A percentile compares a stretch with the other conserved stretches of the same genome.
phyloP scores from a whole-genome alignment of 2,888 invertebrate species.

The Rotaria macrura region DNA sequence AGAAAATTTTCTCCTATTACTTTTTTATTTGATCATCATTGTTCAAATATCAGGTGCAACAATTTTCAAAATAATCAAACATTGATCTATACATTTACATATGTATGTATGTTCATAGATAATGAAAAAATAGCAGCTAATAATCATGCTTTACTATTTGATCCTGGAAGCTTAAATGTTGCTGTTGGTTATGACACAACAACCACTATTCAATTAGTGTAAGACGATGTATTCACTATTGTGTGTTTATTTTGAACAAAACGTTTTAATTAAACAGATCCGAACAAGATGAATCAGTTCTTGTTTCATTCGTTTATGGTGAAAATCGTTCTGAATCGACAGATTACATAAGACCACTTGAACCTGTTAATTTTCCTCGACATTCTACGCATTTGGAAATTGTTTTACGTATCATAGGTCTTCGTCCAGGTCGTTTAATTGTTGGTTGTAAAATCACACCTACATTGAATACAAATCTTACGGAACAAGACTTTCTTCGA shows the following conservation, averaged over 20 bases:
- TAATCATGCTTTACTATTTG: neutral
- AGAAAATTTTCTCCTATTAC: neutral
- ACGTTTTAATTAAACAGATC: neutral
- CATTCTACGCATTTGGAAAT: neutral
- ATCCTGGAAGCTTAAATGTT: neutral
- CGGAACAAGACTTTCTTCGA: conserved; percentile 19
- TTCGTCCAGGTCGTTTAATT: neutral
- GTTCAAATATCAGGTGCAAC: neutral
- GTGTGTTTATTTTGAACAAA: neutral
- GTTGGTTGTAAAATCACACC: neutral
- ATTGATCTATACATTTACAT: neutral
- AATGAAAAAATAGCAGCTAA: neutral
- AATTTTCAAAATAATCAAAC: neutral
- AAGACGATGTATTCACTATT: neutral
- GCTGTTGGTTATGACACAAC: neutral
- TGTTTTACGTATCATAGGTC: neutral
- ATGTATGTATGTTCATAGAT: neutral
- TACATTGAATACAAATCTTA: neutral
- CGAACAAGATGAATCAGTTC: neutral
- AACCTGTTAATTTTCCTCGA: neutral
- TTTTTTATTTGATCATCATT: neutral
- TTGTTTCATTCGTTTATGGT: neutral
- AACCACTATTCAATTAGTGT: conserved; percentile 9
- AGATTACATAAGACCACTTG: neutral
- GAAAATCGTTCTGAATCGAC: neutral